Conservation (phyloP, 2,888 invertebrate genomes). For the Euspilapteryx auroguttella region DNA sequence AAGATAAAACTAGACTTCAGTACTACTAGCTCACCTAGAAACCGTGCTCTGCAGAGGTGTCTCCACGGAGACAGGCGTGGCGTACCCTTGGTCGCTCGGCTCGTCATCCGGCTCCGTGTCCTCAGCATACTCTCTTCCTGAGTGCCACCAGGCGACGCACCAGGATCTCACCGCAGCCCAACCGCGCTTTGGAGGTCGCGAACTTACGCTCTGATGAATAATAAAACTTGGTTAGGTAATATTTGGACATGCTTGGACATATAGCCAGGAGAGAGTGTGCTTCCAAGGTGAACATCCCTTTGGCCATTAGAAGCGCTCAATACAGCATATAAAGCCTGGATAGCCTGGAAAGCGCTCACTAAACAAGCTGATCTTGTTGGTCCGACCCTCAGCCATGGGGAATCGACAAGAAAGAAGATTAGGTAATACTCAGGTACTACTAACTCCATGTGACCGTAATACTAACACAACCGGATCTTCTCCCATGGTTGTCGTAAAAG, state of each 20-base stretch:
- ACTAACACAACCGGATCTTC: no score
- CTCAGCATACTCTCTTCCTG: conserved; percentile 80
- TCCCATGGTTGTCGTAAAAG: no score
- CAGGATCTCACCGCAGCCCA: conserved; percentile 68
- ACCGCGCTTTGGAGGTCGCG: conserved; percentile 30
- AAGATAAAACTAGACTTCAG: no score
- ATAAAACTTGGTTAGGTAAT: not conserved
- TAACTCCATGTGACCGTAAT: no score
- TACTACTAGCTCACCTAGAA: conserved; percentile 69
- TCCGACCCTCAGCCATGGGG: no score
- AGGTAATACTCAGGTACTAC: no score
- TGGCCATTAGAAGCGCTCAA: no score
- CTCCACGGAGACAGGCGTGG: conserved; percentile 81
- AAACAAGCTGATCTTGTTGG: no score
- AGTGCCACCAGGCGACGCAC: conserved; percentile 92
- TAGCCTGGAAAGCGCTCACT: no score
- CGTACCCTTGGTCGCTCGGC: conserved; percentile 75
- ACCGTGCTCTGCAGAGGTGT: conserved; percentile 86
- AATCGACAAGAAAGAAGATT: no score
- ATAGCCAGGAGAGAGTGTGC: not conserved
- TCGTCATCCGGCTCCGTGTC: conserved; percentile 79
- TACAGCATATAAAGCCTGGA: no score
- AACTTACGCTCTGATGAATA: conserved; percentile 13
- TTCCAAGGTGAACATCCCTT: not conserved
- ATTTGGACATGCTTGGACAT: no score